Percentiles rank a stretch among this genome's conserved stretches.
phyloP scores from a whole-genome alignment of 2,888 invertebrate species.

The Papilio gigon region DNA sequence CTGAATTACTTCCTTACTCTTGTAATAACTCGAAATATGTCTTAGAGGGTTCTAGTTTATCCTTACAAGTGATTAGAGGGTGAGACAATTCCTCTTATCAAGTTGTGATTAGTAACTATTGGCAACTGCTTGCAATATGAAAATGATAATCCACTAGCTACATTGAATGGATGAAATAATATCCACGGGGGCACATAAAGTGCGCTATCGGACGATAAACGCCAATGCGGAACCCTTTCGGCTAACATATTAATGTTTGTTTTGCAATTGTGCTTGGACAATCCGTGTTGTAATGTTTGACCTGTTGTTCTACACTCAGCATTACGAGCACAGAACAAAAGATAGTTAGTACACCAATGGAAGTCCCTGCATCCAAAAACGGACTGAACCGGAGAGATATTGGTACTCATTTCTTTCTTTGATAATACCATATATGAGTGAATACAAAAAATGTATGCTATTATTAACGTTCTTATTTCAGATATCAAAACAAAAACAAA shows the following conservation, averaged over 20 bases:
- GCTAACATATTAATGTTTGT: slow-evolving; percentile 2
- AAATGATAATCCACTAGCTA: background rate
- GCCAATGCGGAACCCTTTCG: slow-evolving; percentile 23
- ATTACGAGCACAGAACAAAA: too few relatives aligned
- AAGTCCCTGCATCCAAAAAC: too few relatives aligned
- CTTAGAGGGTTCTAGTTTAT: too few relatives aligned
- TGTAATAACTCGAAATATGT: too few relatives aligned
- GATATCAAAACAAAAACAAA: slow-evolving; percentile 15
- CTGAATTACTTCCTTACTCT: too few relatives aligned
- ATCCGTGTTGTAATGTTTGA: background rate
- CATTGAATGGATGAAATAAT: slow-evolving; percentile 8
- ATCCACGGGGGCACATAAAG: slow-evolving; percentile 18
- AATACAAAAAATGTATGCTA: background rate
- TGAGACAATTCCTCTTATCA: too few relatives aligned
- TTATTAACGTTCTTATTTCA: slow-evolving; percentile 8
- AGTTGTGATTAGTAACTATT: too few relatives aligned
- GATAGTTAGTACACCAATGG: too few relatives aligned
- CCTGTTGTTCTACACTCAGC: background rate
- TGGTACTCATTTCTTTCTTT: too few relatives aligned
- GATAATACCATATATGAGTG: background rate
- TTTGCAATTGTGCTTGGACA: background rate
- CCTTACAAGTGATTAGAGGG: too few relatives aligned
- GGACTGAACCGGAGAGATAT: too few relatives aligned
- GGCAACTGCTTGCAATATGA: too few relatives aligned
- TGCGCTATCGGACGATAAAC: slow-evolving; percentile 20